A percentile compares a stretch with the other conserved stretches of the same genome.
Conservation (phyloP, 2,888 invertebrate species). For the Chrysodeixis includens region DNA sequence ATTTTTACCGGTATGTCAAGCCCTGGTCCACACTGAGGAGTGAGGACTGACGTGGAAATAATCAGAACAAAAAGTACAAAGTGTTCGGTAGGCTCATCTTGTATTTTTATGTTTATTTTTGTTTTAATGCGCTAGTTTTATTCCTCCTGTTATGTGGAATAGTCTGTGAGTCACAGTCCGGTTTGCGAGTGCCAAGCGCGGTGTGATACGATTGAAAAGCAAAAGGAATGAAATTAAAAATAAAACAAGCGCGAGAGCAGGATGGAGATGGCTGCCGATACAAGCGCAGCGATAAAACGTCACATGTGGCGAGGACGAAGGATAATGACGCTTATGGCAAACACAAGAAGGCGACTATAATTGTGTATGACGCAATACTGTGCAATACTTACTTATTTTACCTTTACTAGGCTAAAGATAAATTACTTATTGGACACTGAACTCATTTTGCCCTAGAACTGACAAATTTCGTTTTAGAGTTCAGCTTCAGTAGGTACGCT, state of each 20-base stretch:
- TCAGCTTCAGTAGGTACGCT: not conserved
- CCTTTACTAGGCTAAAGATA: slow-evolving; percentile 26
- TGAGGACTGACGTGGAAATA: not conserved
- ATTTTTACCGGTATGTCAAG: too few species aligned
- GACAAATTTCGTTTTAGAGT: not conserved
- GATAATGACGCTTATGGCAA: slow-evolving; percentile 47
- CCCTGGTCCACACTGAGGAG: too few species aligned
- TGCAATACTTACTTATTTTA: slow-evolving; percentile 51
- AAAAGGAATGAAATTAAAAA: slow-evolving; percentile 59
- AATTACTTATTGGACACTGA: slow-evolving; percentile 10
- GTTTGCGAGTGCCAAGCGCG: slow-evolving; percentile 58
- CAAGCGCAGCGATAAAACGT: slow-evolving; percentile 36
- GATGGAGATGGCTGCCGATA: slow-evolving; percentile 56
- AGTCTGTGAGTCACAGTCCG: slow-evolving; percentile 57
- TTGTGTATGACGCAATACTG: slow-evolving; percentile 55
- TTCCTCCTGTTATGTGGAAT: slow-evolving; percentile 50
- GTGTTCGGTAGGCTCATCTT: slow-evolving; percentile 2
- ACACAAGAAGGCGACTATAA: slow-evolving; percentile 36
- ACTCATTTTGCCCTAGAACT: not conserved
- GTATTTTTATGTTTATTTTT: slow-evolving; percentile 32
- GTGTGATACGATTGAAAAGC: slow-evolving; percentile 58
- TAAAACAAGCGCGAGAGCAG: slow-evolving; percentile 54
- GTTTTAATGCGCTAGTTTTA: slow-evolving; percentile 44
- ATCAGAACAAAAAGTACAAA: not conserved
- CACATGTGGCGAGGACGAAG: slow-evolving; percentile 51